These are phyloP conservation scores for Collichthys lucidus DNA, from an alignment of 2,113 vertebrate species.

Conservation along the genomic window DNA sequence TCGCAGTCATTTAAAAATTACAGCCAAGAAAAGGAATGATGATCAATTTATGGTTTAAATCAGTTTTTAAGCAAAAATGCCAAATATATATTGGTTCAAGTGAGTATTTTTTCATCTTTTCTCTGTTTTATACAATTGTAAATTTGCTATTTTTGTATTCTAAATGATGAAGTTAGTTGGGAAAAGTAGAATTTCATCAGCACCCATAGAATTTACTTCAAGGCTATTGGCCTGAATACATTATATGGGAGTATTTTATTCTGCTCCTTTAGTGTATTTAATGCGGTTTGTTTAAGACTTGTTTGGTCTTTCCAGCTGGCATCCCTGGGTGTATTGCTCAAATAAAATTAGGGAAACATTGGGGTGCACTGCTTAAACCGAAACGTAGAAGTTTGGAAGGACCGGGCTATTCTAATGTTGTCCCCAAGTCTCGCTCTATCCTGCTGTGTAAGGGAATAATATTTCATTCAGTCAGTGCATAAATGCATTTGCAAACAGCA, in stretches of 20 bases:
- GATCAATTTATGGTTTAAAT: not conserved
- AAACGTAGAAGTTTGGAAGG: conserved; percentile 49
- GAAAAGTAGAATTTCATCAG: not conserved
- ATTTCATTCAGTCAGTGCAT: conserved; percentile 73
- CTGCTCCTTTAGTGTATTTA: conserved; percentile 12
- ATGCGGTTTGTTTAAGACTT: conserved; percentile 40
- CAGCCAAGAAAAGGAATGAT: not conserved
- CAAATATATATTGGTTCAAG: not conserved
- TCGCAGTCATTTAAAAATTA: not conserved
- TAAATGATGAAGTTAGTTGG: not conserved
- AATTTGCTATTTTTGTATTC: not conserved
- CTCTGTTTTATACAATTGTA: not conserved
- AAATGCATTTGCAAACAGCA: conserved; percentile 72
- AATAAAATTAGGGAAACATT: conserved; percentile 70
- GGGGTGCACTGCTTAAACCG: conserved; percentile 50
- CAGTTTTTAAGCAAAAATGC: not conserved
- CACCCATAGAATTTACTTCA: conserved; percentile 3
- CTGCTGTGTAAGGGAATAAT: conserved; percentile 76
- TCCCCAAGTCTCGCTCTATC: conserved; percentile 56
- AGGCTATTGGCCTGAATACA: not conserved
- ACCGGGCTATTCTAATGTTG: conserved; percentile 55
- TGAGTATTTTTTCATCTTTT: conserved; percentile 17
- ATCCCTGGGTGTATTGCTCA: conserved; percentile 53
- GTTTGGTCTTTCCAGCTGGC: conserved; percentile 60
- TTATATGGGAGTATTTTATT: not conserved